phyloP scores from a whole-genome alignment of 1,140 invertebrate species.

The Trissolcus basalis region DNA sequence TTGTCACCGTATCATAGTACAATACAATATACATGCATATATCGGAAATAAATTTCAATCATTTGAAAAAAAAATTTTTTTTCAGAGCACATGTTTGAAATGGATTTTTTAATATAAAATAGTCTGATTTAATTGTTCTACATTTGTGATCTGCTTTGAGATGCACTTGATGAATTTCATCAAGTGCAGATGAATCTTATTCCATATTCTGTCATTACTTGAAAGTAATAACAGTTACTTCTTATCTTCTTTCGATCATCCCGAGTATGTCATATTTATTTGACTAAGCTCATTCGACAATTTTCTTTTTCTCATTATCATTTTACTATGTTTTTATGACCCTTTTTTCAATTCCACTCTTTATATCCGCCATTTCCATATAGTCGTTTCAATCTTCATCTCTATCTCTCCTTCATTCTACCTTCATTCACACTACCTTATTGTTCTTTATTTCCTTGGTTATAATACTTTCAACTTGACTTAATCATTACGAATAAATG shows the following conservation, averaged over 20 bases:
- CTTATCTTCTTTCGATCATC: background rate
- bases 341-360: background rate
- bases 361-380: constrained; percentile 1
- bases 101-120: too few relatives aligned
- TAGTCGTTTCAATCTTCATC: background rate
- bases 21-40: background rate
- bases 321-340: too few relatives aligned
- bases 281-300: background rate
- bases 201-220: too few relatives aligned
- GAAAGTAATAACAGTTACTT: too few relatives aligned
- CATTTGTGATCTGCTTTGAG: too few relatives aligned
- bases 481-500: background rate
- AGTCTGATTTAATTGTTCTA: too few relatives aligned
- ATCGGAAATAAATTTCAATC: constrained; percentile 34
- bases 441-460: background rate
- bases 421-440: background rate
- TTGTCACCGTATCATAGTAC: background rate
- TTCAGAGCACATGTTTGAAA: too few relatives aligned
- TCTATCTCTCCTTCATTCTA: background rate
- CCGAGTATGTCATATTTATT: background rate
- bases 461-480: background rate
- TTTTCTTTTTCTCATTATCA: background rate
- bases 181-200: too few relatives aligned
- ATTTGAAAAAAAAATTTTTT: too few relatives aligned
- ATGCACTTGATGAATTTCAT: too few relatives aligned